Evolutionary conservation across 2,797 vertebrate species (phyloP), one percentile per base, ranked within the genome.

Genomic region (Sebastolobus altivelis): DNA sequence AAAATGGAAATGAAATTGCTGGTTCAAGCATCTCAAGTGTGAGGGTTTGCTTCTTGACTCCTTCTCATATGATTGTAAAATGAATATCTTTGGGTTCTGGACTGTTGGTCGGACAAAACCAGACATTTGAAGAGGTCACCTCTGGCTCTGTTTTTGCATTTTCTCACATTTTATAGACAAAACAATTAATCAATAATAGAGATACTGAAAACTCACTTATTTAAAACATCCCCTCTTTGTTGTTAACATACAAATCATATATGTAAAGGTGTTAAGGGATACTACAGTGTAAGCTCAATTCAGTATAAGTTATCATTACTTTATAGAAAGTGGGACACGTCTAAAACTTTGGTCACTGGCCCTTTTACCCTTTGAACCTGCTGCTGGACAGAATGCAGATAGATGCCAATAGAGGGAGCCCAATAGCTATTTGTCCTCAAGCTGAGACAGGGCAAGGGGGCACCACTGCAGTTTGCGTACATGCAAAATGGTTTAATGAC

Each of bases 321-420:
- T 40, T 4, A 77, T 9, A 69, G 10, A 22, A 18, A 56, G 29
- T 80, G 25, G 25, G 55, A 52, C 67, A 37, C 46, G 14, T 22
- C 8, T 27, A 56, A 5, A 65, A 38, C 22, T 8, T 6, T 11
- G 7, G 14, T 55, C 54, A 22, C 14, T 33, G 10, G 12, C 38
- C 31, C 27, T 31, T 81, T 59, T 10, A 65, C 8, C 61, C 74
- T 52, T 56, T 77, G 14, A 61, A 82, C 60, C 72, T 68, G 58
- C 80, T 66, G 46, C 65, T 81, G 75, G 73, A 77, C 81, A 63
- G 8, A 61, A 71, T 88, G 84, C 72, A 88, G 82, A 88, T 73
- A 10, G 65, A 67, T 85, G 79, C 94, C 95, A 94, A 94, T 25
- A 95, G 95, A 95, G 95, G 94, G 94, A 92, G 93, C 94, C 92